Percentiles rank a stretch among this genome's conserved stretches.
Conservation (phyloP, 2,113 vertebrate genomes). For the Amphiprion ocellaris region DNA sequence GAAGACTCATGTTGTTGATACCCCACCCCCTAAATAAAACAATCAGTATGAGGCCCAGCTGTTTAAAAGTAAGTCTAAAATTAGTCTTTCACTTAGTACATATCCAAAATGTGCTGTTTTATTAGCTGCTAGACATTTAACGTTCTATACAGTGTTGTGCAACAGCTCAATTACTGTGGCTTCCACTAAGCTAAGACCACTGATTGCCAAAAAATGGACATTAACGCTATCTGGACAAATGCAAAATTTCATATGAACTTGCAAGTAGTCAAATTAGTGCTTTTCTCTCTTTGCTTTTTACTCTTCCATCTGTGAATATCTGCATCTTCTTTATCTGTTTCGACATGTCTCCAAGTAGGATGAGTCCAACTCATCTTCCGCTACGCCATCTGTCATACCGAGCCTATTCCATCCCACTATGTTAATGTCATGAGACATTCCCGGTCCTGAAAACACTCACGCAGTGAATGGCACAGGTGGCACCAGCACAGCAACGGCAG, state of each 20-base stretch:
- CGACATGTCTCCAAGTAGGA: no score
- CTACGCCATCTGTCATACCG: conserved; percentile 8
- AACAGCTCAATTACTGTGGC: neutral
- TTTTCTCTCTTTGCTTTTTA: no score
- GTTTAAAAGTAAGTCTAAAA: no score
- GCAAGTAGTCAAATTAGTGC: neutral
- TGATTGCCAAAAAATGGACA: neutral
- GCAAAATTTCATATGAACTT: neutral
- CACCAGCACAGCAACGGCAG: conserved; percentile 72
- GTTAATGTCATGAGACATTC: conserved; percentile 10
- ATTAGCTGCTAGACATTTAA: neutral
- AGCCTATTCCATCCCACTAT: neutral
- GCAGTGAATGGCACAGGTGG: conserved; percentile 79
- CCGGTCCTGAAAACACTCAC: conserved; percentile 66
- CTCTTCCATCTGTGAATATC: no score
- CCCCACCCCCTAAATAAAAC: no score
- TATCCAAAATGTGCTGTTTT: neutral
- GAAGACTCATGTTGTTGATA: no score
- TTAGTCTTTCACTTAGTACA: neutral
- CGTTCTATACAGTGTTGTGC: neutral
- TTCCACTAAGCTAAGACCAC: no score
- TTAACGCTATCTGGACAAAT: neutral
- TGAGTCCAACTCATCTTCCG: neutral
- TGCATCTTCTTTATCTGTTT: no score
- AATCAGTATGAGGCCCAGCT: no score